Conservation (phyloP, 2,113 vertebrate species). For the Zosterops hypoxanthus region DNA sequence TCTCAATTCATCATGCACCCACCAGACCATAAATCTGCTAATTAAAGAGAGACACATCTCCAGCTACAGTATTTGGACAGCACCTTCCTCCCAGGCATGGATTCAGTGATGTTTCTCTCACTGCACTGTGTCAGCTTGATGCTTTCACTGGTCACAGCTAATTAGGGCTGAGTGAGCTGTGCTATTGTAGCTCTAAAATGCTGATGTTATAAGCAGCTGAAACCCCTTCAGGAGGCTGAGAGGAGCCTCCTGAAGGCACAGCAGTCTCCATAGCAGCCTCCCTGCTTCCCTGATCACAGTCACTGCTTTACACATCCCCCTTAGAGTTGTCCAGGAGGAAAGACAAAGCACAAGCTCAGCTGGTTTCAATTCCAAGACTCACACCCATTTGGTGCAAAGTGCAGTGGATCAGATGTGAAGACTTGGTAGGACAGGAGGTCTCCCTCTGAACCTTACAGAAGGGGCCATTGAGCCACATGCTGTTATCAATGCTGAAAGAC, state of each 20-base stretch:
- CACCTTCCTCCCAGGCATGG: background rate
- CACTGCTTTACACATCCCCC: rapidly evolving
- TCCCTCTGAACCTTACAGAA: background rate
- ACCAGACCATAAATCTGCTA: background rate
- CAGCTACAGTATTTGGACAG: background rate
- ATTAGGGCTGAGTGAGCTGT: background rate
- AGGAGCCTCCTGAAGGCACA: background rate
- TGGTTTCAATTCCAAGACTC: background rate
- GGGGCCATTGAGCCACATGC: background rate
- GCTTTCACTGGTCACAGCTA: constrained; percentile 5
- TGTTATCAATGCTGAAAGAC: background rate
- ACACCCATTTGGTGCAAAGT: background rate
- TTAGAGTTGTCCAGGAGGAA: background rate
- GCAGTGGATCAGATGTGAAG: background rate
- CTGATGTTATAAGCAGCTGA: background rate
- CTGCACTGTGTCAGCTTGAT: background rate
- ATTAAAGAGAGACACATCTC: background rate
- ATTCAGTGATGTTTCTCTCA: background rate
- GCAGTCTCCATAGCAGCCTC: background rate
- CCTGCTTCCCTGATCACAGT: background rate
- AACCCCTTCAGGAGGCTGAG: background rate
- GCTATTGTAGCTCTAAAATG: background rate
- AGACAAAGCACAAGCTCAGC: background rate
- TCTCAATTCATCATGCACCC: background rate
- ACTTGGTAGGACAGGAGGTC: background rate